Evolutionary conservation across 2,888 invertebrate genomes (phyloP).

Genomic region (Ischnus inquisitorius): DNA sequence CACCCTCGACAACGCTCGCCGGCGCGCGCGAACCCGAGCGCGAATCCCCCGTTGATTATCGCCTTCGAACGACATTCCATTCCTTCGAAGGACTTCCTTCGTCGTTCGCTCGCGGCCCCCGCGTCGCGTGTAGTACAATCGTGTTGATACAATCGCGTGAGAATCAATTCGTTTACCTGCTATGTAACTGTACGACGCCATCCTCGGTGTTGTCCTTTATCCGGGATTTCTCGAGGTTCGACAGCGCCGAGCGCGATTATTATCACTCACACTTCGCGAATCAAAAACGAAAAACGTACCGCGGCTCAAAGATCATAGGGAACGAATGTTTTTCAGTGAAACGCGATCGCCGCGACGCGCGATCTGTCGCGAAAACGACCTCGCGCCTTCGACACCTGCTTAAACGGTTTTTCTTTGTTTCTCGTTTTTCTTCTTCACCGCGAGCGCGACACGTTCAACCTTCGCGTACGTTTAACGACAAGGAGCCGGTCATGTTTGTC

Average conservation of each 20-base stretch:
- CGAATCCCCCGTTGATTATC: conserved; percentile 3
- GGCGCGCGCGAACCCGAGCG: background rate
- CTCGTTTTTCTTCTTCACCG: background rate
- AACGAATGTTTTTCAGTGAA: background rate
- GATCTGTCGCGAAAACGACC: background rate
- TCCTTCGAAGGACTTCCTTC: too few species aligned
- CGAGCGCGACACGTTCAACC: conserved; percentile 4
- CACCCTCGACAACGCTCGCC: background rate
- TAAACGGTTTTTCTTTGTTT: conserved; percentile 19
- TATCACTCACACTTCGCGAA: conserved; percentile 13
- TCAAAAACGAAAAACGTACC: conserved; percentile 16
- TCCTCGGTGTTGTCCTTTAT: conserved; percentile 3
- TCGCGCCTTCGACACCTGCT: background rate
- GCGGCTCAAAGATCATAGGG: background rate
- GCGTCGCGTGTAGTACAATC: background rate
- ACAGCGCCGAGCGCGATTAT: background rate
- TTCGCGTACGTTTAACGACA: conserved; percentile 14
- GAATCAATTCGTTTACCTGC: conserved; percentile 57
- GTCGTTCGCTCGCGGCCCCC: conserved; percentile 34
- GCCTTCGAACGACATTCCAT: background rate
- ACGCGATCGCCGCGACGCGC: background rate
- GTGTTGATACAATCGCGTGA: background rate
- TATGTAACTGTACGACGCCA: conserved; percentile 60
- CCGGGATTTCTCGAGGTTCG: background rate
- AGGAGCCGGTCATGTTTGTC: conserved; percentile 43